Percentiles rank a stretch among this genome's conserved stretches.
These are phyloP conservation scores for Mesochorus sp. DNA, from an alignment of 2,888 invertebrate genomes.

Conservation along the genomic window DNA sequence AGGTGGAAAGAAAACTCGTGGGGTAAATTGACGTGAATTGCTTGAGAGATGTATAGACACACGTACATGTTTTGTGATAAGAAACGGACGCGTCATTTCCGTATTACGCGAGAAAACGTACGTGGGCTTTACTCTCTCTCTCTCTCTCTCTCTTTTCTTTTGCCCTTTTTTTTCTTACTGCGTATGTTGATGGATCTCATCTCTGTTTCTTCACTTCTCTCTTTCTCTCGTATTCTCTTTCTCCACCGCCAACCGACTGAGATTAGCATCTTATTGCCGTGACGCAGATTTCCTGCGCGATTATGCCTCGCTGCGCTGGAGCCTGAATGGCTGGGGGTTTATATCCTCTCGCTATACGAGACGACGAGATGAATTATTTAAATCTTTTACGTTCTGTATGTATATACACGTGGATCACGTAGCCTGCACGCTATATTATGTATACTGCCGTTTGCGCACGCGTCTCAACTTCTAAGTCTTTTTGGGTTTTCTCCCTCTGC, in stretches of 20 bases:
- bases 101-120: conserved; percentile 46
- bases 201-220: conserved; percentile 7
- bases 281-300: conserved; percentile 50
- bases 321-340: conserved; percentile 10
- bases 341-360: conserved; percentile 25
- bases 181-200: conserved; percentile 30
- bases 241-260: conserved; percentile 35
- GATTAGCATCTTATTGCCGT: conserved; percentile 63
- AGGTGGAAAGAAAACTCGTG: neutral
- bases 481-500: neutral
- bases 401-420: conserved; percentile 23
- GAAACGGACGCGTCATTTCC: conserved; percentile 46
- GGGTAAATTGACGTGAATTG: neutral
- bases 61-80: conserved; percentile 1
- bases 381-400: conserved; percentile 22
- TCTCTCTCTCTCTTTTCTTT: neutral
- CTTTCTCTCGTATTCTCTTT: conserved; percentile 1
- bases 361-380: conserved; percentile 52
- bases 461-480: conserved; percentile 3
- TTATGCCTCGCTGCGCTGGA: conserved; percentile 27
- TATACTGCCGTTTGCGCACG: conserved; percentile 14
- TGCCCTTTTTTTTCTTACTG: conserved; percentile 2
- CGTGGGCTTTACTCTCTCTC: conserved; percentile 41
- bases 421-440: conserved; percentile 8
- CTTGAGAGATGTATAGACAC: neutral